Evolutionary conservation across 2,113 vertebrate genomes (phyloP), one percentile per base, ranked within the genome.

Genomic region (Electrona antarctica): DNA sequence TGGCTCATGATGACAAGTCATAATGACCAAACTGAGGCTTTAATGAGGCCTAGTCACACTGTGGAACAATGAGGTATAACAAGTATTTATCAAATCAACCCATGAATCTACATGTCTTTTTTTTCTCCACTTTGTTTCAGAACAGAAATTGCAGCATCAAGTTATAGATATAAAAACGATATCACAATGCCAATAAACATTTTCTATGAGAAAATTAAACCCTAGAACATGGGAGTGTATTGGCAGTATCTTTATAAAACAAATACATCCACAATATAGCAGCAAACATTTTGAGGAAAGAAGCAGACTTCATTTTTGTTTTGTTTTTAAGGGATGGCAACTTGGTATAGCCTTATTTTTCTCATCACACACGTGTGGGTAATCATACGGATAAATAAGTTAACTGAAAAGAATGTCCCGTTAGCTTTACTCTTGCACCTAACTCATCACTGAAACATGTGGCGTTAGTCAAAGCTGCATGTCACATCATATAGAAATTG

Each of bases 201-300:
- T 94, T 94, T 93, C 94, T 96, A 94, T 91, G 92, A 95, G 94
- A 95, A 94, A 94, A 94, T 95, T 92, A 90, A 93, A 85, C 90
- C 90, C 90, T 91, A 93, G 92, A 87, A 94, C 93, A 94, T 93
- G 94, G 95, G 94, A 94, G 93, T 93, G 93, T 91, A 94, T 87
- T 94, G 94, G 94, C 94, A 93, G 8, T 21, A 15, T 15, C 14
- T 56, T 93, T 93, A 51, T 88, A 90, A 89, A 58, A 66, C 50
- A 66, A 91, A 92, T 90, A 90, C 92, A 95, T 91, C 89, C 88
- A 94, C 88, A 90, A 87, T 93, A 95, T 96, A 96, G 95, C 95
- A 96, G 95, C 95, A 96, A 95, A 95, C 93, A 93, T 45, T 57
- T 64, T 94, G 87, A 94, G 91, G 94, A 88, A 90, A 94, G 90